phyloP scores from a whole-genome alignment of 2,888 invertebrate genomes.

The Physocephala rufipes region DNA sequence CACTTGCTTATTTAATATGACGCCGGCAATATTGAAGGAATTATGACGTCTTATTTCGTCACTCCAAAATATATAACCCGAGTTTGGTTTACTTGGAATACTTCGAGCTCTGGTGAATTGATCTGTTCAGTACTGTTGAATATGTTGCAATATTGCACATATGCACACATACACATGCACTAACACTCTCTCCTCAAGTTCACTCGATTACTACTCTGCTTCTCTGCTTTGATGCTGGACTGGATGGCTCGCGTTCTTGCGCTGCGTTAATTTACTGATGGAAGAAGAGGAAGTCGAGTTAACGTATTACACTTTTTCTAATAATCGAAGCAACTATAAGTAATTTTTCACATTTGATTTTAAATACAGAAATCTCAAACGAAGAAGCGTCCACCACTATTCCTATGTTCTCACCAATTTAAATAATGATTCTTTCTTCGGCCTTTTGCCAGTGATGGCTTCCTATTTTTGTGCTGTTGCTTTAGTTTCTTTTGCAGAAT shows the following conservation, averaged over 20 bases:
- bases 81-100: not conserved
- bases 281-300: not conserved
- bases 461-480: not conserved
- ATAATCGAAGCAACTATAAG: not conserved
- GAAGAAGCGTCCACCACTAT: not conserved
- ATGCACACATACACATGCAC: too few species aligned
- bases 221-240: constrained; percentile 1
- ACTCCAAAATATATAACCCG: not conserved
- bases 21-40: not conserved
- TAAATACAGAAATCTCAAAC: constrained; percentile 6
- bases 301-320: constrained; percentile 1
- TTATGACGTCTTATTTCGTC: not conserved
- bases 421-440: not conserved
- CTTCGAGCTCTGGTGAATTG: not conserved
- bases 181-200: constrained; percentile 34
- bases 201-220: not conserved
- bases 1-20: not conserved
- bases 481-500: not conserved
- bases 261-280: constrained; percentile 15
- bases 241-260: not conserved
- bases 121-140: not conserved
- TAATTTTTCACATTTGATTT: not conserved
- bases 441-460: not conserved
- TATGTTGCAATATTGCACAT: constrained; percentile 5
- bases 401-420: constrained; percentile 14